Base-by-base conservation (phyloP, 2,797 vertebrate genomes). In the Falco cherrug region DNA sequence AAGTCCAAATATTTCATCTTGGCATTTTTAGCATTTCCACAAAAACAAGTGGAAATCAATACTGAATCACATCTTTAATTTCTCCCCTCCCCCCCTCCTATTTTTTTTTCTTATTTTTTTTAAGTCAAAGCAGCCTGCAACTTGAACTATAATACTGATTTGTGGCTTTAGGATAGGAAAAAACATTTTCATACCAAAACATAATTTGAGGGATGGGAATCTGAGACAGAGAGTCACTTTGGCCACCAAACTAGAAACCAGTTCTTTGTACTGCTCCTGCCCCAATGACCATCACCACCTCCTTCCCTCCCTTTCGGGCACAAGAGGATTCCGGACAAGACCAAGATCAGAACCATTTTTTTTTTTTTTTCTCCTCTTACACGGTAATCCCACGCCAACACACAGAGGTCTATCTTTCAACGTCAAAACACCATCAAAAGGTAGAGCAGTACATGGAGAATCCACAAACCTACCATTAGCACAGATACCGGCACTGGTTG, bases 1-100 rank as follows among this genome's bases (percentile, higher is more conserved):
- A 94, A 94, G 31, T 83, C 78, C 78, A 90, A 96, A 94, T 95
- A 92, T 83, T 96, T 96, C 92, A 93, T 94, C 78, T 63, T 69
- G 86, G 84, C 84, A 51, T 82, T 90, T 93, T 92, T 18, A 90
- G 70, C 16, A 5, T 69, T 94, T 89, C 93, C 90, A 94, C 74
- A 76, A 57, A 96, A 97, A 87, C 86, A 92, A 95, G 61, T 54
- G 86, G 74, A 92, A 96, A 94, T 95, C 84, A 87, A 87, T 87
- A 95, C 9, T 88, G 83, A 96, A 86, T 92, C 94, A 89, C 70
- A 90, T 60, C 51, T 39, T 39, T 39, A 39, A 39, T 39, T 39
- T 39, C 37, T 39, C 37, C 37, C 37, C 37, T 39, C 37, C 37
- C 37, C 37, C 37, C 37, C 37, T 39, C 37, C 37, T 39, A 39